Evolutionary conservation across 2,888 invertebrate genomes (phyloP).

Genomic region (Atherix ibis): DNA sequence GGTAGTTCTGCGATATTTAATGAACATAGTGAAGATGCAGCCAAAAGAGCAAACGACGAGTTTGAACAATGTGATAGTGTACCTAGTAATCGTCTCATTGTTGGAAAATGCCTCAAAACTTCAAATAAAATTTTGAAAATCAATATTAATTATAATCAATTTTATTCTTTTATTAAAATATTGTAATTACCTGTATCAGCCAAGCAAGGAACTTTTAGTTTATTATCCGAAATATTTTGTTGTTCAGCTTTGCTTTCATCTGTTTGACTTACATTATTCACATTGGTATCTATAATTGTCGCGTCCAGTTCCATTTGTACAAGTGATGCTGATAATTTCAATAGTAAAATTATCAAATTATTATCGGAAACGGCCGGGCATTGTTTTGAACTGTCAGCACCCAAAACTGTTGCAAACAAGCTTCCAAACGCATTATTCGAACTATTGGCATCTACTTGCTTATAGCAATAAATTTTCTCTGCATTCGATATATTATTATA

Average conservation of each 20-base stretch:
- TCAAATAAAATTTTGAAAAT: conserved; percentile 10
- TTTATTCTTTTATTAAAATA: background rate
- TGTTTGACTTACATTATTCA: conserved; percentile 45
- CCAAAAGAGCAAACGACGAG: conserved; percentile 50
- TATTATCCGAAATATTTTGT: conserved; percentile 34
- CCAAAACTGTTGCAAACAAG: conserved; percentile 56
- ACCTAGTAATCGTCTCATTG: conserved; percentile 69
- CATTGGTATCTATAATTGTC: conserved; percentile 32
- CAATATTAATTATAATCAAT: background rate
- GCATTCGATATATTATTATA: conserved; percentile 38
- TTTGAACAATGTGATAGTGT: conserved; percentile 63
- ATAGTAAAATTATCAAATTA: conserved; percentile 51
- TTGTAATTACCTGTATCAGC: conserved; percentile 48
- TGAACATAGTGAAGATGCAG: conserved; percentile 35
- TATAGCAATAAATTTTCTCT: conserved; percentile 39
- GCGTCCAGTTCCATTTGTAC: conserved; percentile 37
- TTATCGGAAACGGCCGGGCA: conserved; percentile 54
- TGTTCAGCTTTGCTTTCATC: conserved; percentile 73
- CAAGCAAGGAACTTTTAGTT: conserved; percentile 46
- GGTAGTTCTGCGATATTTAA: conserved; percentile 22
- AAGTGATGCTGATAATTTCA: conserved; percentile 48
- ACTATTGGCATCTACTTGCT: conserved; percentile 35
- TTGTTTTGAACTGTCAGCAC: conserved; percentile 43
- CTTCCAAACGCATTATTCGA: conserved; percentile 52
- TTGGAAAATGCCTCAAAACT: conserved; percentile 60